Evolutionary conservation across 2,113 vertebrate species (phyloP).

Genomic region (Cisticola juncidis): DNA sequence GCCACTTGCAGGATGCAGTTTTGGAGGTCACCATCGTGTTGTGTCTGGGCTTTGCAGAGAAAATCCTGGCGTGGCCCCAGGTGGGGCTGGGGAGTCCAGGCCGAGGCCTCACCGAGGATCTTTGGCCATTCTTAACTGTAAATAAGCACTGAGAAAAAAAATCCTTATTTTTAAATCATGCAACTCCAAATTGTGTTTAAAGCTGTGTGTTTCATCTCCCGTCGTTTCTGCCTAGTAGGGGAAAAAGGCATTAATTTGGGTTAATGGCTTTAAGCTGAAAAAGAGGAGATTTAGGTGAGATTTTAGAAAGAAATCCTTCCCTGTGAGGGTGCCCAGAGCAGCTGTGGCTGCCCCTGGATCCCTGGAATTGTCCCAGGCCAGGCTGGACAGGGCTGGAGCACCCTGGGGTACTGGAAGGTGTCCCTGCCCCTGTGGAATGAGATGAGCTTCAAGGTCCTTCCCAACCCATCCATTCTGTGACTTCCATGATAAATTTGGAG

Average conservation of each 20-base stretch:
- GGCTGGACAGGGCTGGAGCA: rapidly evolving
- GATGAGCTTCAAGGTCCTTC: neutral
- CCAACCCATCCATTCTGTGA: too few species aligned
- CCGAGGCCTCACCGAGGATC: rapidly evolving
- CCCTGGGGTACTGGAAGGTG: rapidly evolving
- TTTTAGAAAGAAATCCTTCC: neutral
- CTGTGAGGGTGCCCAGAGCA: neutral
- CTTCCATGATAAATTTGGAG: neutral
- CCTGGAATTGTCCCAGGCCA: neutral
- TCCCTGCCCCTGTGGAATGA: neutral
- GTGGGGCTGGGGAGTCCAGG: neutral
- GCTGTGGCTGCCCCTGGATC: neutral
- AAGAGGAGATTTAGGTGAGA: neutral
- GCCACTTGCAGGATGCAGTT: rapidly evolving
- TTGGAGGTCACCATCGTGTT: rapidly evolving
- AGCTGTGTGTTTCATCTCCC: neutral
- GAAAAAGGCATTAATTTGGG: neutral
- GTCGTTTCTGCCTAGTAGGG: neutral
- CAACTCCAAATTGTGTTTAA: neutral
- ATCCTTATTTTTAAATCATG: neutral
- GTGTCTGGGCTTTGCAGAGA: neutral
- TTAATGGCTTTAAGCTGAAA: neutral
- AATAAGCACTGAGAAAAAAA: neutral
- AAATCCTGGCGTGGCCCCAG: neutral
- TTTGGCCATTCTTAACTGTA: neutral